phyloP scores from a whole-genome alignment of 2,888 invertebrate genomes.

The Prionchulus punctatus region DNA sequence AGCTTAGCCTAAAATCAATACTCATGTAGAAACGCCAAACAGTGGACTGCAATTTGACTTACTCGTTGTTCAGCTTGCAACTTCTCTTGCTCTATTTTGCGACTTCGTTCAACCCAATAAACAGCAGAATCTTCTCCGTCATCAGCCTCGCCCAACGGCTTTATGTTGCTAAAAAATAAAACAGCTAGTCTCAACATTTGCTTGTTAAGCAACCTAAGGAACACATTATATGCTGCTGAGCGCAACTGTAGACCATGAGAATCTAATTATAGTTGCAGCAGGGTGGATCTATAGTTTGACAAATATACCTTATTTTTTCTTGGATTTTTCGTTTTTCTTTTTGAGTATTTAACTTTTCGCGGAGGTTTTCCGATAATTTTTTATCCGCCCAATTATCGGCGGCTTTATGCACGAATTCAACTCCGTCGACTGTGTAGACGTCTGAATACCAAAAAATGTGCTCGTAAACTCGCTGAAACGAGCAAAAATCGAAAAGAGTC shows the following conservation, averaged over 20 bases:
- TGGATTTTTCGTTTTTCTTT: constrained; percentile 63
- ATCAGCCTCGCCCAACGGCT: constrained; percentile 39
- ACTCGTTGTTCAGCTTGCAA: constrained; percentile 66
- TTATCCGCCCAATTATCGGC: constrained; percentile 44
- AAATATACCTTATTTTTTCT: constrained; percentile 45
- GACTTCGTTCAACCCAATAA: constrained; percentile 66
- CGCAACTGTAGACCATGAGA: too few relatives aligned
- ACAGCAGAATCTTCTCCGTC: constrained; percentile 46
- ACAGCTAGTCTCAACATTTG: too few relatives aligned
- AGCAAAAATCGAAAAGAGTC: too few relatives aligned
- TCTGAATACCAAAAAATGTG: background rate
- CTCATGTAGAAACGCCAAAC: background rate
- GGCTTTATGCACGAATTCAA: constrained; percentile 38
- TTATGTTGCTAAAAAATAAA: background rate
- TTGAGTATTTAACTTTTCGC: constrained; percentile 56
- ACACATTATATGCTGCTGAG: too few relatives aligned
- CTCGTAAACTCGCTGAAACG: too few relatives aligned
- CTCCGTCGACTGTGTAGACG: constrained; percentile 39
- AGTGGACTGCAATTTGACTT: constrained; percentile 25
- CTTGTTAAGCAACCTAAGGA: too few relatives aligned
- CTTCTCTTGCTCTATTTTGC: constrained; percentile 58
- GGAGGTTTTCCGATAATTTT: constrained; percentile 58
- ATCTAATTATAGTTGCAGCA: too few relatives aligned
- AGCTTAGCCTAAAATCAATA: constrained; percentile 54
- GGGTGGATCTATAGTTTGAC: background rate